Evolutionary conservation across 2,888 invertebrate genomes (phyloP), one percentile per base, ranked within the genome.

Genomic region (Acrobasis consociella): DNA sequence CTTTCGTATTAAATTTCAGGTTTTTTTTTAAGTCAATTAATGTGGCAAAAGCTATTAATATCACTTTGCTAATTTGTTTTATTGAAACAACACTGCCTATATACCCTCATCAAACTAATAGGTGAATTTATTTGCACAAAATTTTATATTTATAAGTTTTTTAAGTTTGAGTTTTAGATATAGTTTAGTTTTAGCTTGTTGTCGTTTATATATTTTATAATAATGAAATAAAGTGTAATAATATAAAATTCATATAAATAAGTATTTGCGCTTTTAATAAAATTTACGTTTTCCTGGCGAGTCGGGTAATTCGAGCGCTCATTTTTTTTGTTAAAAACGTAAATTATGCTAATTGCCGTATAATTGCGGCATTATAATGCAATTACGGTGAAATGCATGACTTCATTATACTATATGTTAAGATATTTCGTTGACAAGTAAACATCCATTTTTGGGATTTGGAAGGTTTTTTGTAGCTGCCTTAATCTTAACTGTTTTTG

Each of bases 331-430:
- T 22, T 22, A 22, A 56, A 8, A 46, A 60, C 42, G 61, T 61
- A 65, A 65, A 67, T 66, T 58, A 60, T 65, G 59, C 49, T 62
- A 62, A 69, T 58, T 65, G 60, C 56, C 42, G 16, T 62, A 55
- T 68, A 64, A 70, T 69, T 67, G 52, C 63, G 46, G 49, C 55
- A 64, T 64, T 66, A 65, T 64, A 62, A 62, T 66, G 65, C 62
- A 68, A 70, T 72, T 63, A 66, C 56, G 55, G 55, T 38, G 31
- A 55, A 60, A 13, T 51, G 63, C 22, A 67, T 53, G 67, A 62
- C 60, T 60, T 67, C 49, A 67, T 65, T 64, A 62, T 63, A 65
- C 65, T 63, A 67, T 7, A 66, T 68, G 50, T 22, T 22, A 65
- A 68, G 68, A 50, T 64, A 66, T 68, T 64, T 63, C 31, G 51